Evolutionary conservation across 2,888 invertebrate genomes (phyloP).

Genomic region (Steinernema scapterisci): DNA sequence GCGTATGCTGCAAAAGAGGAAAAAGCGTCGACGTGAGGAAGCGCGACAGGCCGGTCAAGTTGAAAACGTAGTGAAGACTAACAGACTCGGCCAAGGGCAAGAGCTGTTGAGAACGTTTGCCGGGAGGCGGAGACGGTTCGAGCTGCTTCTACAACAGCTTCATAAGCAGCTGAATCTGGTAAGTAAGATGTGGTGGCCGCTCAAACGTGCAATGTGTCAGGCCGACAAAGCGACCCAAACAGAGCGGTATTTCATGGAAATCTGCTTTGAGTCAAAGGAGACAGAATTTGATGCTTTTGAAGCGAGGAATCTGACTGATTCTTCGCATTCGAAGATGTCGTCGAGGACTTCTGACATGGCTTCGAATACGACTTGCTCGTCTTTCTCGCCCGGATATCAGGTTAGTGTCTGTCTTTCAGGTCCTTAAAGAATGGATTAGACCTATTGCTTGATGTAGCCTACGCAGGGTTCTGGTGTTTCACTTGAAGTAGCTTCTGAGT

Average conservation of each 20-base stretch:
- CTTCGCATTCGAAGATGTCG: background rate
- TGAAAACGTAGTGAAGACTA: background rate
- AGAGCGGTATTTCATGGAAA: constrained; percentile 38
- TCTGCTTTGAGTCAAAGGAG: constrained; percentile 19
- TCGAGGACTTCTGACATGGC: constrained; percentile 1
- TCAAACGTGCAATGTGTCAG: too few species aligned
- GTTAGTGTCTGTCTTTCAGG: background rate
- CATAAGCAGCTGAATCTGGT: constrained; percentile 10
- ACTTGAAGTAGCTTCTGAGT: too few species aligned
- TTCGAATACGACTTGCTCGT: constrained; percentile 17
- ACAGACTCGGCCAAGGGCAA: background rate
- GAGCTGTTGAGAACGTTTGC: constrained; percentile 4
- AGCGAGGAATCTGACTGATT: background rate
- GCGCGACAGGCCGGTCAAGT: constrained; percentile 18
- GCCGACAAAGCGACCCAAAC: constrained; percentile 43
- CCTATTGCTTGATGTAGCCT: too few species aligned
- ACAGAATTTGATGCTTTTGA: constrained; percentile 10
- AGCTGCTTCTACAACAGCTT: constrained; percentile 14
- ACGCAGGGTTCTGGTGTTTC: too few species aligned
- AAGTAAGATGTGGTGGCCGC: background rate
- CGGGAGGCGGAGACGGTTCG: background rate
- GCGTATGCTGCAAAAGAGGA: constrained; percentile 60
- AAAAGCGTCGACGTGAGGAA: constrained; percentile 43
- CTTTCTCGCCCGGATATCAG: background rate
- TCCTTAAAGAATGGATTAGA: too few species aligned